Conservation (phyloP, 2,888 invertebrate species). For the Euplagia quadripunctaria region DNA sequence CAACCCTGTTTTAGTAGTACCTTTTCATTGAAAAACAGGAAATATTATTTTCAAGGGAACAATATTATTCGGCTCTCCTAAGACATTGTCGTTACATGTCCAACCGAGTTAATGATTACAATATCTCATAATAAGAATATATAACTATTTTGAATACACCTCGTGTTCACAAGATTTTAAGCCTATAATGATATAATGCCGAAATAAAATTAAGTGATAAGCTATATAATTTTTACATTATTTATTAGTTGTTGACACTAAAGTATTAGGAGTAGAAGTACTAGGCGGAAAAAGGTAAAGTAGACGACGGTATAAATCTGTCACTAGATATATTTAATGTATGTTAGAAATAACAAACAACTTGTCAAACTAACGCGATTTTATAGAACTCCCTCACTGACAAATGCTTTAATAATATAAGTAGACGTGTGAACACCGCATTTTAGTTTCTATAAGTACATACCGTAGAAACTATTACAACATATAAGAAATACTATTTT, state of each 20-base stretch:
- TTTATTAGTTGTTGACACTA: neutral
- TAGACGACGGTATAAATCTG: neutral
- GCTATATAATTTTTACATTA: neutral
- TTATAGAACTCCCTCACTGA: constrained; percentile 24
- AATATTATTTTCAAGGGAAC: neutral
- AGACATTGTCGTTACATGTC: neutral
- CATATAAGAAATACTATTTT: constrained; percentile 77
- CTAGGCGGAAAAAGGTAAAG: neutral
- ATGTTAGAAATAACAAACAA: neutral
- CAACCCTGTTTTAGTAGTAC: neutral
- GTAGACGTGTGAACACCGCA: constrained; percentile 35
- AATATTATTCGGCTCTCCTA: neutral
- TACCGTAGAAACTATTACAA: constrained; percentile 60
- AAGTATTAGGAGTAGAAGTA: no score
- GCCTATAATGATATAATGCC: no score
- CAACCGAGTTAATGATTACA: neutral
- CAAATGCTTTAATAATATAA: constrained; percentile 22
- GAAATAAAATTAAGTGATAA: neutral
- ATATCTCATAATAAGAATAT: neutral
- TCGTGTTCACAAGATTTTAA: no score
- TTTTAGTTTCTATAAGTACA: constrained; percentile 63
- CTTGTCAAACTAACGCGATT: neutral
- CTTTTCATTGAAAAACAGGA: neutral
- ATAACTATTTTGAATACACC: no score
- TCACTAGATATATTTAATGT: neutral